Evolutionary conservation across 2,888 invertebrate species (phyloP).

Genomic region (Eremobia ochroleuca): DNA sequence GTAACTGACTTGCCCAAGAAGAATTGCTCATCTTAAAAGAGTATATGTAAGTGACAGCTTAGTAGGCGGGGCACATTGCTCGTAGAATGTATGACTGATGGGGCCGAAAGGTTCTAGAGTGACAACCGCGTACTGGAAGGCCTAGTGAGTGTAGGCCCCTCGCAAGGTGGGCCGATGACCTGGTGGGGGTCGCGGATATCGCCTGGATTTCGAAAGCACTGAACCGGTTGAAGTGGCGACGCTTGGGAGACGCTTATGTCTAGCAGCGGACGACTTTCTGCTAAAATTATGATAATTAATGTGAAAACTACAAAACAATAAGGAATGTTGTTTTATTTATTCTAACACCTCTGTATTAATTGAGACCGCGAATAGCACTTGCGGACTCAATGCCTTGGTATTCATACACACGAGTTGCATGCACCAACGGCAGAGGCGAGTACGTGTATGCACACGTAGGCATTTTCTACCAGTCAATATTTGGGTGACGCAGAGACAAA

Average conservation of each 20-base stretch:
- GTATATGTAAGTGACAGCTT: not conserved
- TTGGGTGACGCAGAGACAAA: not conserved
- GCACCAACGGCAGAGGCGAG: no score
- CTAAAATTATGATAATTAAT: constrained; percentile 32
- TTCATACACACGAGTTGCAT: no score
- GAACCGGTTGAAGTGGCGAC: constrained; percentile 19
- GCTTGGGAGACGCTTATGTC: not conserved
- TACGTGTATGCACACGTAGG: not conserved
- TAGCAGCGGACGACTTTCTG: constrained; percentile 24
- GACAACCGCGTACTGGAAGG: constrained; percentile 27
- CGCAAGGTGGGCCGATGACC: constrained; percentile 26
- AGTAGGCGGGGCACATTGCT: not conserved
- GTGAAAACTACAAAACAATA: constrained; percentile 4
- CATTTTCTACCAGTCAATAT: not conserved
- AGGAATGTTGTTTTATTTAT: not conserved
- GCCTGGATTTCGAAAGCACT: constrained; percentile 23
- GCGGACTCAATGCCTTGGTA: not conserved
- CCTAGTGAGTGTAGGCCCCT: constrained; percentile 19
- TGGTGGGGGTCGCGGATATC: constrained; percentile 3
- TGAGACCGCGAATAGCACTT: not conserved
- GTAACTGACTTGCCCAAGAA: not conserved
- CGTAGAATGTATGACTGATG: not conserved
- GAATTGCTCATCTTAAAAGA: not conserved
- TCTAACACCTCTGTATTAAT: not conserved
- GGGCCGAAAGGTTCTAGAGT: constrained; percentile 3